Evolutionary conservation across 2,888 invertebrate genomes (phyloP).

Genomic region (Morpho achilles): DNA sequence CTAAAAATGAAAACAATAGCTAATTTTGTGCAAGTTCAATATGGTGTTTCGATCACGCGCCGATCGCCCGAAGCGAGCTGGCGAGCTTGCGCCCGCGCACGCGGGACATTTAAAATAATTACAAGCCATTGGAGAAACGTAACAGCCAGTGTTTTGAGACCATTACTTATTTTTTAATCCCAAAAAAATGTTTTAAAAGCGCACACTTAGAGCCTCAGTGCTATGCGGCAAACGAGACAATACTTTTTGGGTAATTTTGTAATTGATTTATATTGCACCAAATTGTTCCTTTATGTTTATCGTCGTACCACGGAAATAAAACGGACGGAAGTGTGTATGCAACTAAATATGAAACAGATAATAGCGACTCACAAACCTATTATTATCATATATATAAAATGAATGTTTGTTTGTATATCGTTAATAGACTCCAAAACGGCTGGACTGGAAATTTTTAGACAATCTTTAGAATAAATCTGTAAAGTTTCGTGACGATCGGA

Average conservation of each 20-base stretch:
- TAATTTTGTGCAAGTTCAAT: constrained; percentile 54
- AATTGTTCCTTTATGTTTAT: not conserved
- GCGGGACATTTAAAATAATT: constrained; percentile 81
- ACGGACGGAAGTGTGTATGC: no score
- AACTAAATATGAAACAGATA: no score
- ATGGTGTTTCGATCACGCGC: constrained; percentile 66
- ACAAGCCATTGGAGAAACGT: constrained; percentile 75
- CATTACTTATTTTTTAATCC: constrained; percentile 78
- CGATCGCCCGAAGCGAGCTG: constrained; percentile 56
- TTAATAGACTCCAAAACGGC: no score
- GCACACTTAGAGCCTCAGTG: constrained; percentile 64
- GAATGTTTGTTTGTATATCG: no score
- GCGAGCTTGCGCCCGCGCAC: constrained; percentile 39
- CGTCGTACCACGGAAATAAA: not conserved
- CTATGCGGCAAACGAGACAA: constrained; percentile 53
- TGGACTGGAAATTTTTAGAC: no score
- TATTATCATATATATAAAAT: not conserved
- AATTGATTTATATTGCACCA: constrained; percentile 11
- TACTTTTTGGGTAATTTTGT: constrained; percentile 40
- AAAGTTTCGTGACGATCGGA: no score
- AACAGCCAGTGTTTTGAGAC: constrained; percentile 77
- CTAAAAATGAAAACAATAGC: constrained; percentile 25
- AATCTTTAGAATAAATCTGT: no score
- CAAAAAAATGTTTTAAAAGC: constrained; percentile 66
- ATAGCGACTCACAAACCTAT: not conserved